These are phyloP conservation scores for Pyrgilauda ruficollis DNA, from an alignment of 2,113 vertebrate species.

Conservation along the genomic window DNA sequence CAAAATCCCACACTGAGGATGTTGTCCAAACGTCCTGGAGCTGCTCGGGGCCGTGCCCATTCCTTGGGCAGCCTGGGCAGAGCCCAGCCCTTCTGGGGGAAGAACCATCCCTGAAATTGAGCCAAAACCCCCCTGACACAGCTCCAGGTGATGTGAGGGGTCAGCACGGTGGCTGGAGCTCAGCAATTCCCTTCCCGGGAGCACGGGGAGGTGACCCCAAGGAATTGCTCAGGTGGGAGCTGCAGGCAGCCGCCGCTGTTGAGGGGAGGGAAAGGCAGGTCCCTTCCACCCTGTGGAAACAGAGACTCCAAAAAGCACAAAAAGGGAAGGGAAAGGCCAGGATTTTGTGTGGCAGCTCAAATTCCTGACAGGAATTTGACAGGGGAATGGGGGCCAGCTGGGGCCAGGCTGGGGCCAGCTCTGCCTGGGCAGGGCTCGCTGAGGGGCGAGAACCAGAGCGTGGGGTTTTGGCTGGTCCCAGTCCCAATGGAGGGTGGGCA, in stretches of 20 bases:
- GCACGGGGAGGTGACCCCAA: accelerated
- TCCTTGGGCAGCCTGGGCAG: not conserved
- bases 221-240: not conserved
- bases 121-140: not conserved
- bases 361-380: not conserved
- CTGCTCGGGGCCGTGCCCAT: not conserved
- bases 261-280: not conserved
- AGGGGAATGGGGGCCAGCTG: not conserved
- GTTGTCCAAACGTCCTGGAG: accelerated
- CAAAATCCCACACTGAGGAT: not conserved
- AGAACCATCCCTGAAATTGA: not conserved
- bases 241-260: not conserved
- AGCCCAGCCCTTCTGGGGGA: not conserved
- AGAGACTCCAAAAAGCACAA: not conserved
- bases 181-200: not conserved
- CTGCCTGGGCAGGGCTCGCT: not conserved
- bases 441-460: accelerated
- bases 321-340: not conserved
- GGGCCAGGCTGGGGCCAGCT: not conserved
- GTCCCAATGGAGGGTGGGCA: not conserved
- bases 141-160: not conserved
- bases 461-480: not conserved
- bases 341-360: not conserved
- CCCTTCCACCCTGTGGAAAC: not conserved
- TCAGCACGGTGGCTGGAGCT: not conserved